Conservation (phyloP, 2,797 vertebrate species). For the Hozukius guyotensis region DNA sequence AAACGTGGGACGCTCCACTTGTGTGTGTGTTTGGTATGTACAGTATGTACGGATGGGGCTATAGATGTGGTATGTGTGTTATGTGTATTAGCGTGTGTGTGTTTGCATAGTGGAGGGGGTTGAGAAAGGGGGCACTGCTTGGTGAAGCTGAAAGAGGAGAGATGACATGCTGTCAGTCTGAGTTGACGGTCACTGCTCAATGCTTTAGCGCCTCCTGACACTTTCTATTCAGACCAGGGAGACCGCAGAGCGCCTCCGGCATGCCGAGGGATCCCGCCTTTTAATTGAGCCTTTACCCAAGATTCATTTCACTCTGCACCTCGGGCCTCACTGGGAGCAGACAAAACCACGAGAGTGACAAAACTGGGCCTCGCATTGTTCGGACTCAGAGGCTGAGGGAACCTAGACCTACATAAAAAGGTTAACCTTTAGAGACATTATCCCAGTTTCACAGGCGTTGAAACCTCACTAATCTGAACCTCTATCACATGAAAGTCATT, state of each 20-base stretch:
- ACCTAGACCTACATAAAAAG: slow-evolving; percentile 54
- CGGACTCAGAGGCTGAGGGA: slow-evolving; percentile 34
- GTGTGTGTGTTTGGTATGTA: slow-evolving; percentile 64
- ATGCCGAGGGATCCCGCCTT: slow-evolving; percentile 63
- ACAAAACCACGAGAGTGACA: slow-evolving; percentile 63
- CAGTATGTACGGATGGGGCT: slow-evolving; percentile 54
- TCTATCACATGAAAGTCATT: slow-evolving; percentile 44
- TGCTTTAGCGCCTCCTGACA: slow-evolving; percentile 71
- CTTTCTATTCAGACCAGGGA: slow-evolving; percentile 68
- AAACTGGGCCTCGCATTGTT: slow-evolving; percentile 58
- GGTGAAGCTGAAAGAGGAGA: slow-evolving; percentile 79
- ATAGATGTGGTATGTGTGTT: slow-evolving; percentile 34
- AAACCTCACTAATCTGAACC: slow-evolving; percentile 54
- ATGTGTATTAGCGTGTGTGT: slow-evolving; percentile 30
- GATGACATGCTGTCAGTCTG: slow-evolving; percentile 80
- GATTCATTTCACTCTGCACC: slow-evolving; percentile 76
- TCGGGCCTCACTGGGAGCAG: slow-evolving; percentile 55
- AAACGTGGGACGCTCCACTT: slow-evolving; percentile 41
- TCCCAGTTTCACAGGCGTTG: slow-evolving; percentile 43
- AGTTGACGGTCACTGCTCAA: slow-evolving; percentile 75
- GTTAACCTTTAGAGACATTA: slow-evolving; percentile 57
- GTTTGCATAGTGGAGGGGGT: slow-evolving; percentile 35
- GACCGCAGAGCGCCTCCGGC: slow-evolving; percentile 60
- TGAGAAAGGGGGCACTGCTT: slow-evolving; percentile 52
- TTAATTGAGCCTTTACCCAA: slow-evolving; percentile 80